phyloP scores from a whole-genome alignment of 2,113 vertebrate genomes.

The Phasianus colchicus region DNA sequence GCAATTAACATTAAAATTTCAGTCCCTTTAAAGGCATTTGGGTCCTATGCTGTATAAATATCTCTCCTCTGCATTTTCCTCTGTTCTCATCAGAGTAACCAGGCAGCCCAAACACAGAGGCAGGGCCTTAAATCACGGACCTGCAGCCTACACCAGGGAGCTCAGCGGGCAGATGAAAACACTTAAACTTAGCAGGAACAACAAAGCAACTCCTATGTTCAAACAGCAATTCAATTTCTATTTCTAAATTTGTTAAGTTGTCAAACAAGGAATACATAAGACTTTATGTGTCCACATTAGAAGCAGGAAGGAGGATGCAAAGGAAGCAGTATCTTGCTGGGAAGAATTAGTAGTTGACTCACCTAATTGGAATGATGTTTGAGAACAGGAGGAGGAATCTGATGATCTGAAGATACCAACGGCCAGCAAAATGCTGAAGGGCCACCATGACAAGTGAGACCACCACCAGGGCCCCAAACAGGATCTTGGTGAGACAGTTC shows the following conservation, averaged over 20 bases:
- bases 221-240: neutral
- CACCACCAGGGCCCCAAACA: constrained; percentile 92
- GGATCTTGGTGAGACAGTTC: constrained; percentile 97
- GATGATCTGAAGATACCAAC: constrained; percentile 98
- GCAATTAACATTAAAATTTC: neutral
- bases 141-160: neutral
- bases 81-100: neutral
- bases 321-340: neutral
- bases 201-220: neutral
- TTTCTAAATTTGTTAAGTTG: neutral
- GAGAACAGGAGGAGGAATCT: constrained; percentile 96
- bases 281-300: neutral
- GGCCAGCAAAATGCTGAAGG: constrained; percentile 94
- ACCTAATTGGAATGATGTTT: constrained; percentile 98
- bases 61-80: neutral
- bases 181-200: neutral
- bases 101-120: neutral
- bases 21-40: neutral
- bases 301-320: neutral
- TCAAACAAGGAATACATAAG: neutral
- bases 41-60: neutral
- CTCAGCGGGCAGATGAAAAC: neutral
- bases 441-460: constrained; percentile 98
- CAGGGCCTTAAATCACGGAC: neutral
- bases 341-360: neutral